Base-by-base conservation (phyloP, 2,797 vertebrate species). In the Acrocephalus scirpaceus region DNA sequence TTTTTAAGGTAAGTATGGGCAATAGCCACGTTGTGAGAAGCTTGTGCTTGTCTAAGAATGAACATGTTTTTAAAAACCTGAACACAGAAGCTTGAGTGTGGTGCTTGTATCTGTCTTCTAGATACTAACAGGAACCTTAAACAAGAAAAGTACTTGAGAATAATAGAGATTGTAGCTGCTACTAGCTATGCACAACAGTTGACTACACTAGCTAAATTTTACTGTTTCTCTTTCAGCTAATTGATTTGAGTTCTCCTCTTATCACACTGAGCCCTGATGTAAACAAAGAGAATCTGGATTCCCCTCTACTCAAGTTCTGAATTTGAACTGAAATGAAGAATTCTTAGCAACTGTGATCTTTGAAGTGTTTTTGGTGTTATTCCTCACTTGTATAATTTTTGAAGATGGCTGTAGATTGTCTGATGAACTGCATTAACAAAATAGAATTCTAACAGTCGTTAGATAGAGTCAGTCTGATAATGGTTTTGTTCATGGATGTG, bases 241-340 rank as follows among this genome's bases (percentile, higher is more conserved):
- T 98, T 77, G 98, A 98, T 94, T 71, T 98, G 93, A 97, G 96
- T 79, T 98, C 97, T 2, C 98, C 98, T 17, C 98, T 98, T 48
- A 98, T 98, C 79, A 97, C 88, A 57, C 96, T 98, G 95, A 98
- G 98, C 54, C 98, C 98, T 8, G 93, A 95, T 40, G 74, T 92
- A 16, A 96, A 98, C 95, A 98, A 98, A 88, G 98, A 98, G 75
- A 98, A 98, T 16, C 3, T 97, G 73, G 97, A 97, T 75, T 98
- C 97, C 1, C 98, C 97, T 6, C 96, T 98, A 14, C 92, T 98
- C 91, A 98, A 93, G 90, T 98, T 98, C 86, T 98, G 92, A 98
- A 58, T 61, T 62, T n/a, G 10, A 91, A 16, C 4, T 25, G 29
- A 80, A 86, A 76, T 60, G 73, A 94, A 93, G 72, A 85, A 50